Evolutionary conservation across 64 coral and sea anemone genomes (phyloP).

Genomic region (Dendrophyllia cribrosa): DNA sequence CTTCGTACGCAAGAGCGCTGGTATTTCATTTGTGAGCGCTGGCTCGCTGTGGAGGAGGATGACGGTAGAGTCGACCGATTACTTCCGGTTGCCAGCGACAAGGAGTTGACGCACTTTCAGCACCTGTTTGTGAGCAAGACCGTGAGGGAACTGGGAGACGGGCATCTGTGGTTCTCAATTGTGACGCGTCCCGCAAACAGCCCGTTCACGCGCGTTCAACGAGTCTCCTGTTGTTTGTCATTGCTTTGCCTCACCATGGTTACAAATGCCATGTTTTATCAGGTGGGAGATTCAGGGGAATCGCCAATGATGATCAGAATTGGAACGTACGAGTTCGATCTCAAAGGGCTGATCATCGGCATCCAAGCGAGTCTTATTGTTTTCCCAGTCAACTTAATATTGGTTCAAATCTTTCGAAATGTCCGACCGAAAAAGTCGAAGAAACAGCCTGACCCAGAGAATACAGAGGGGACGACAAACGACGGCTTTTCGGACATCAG

Average conservation of each 20-base stretch:
- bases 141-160: conserved; percentile 83
- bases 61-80: conserved; percentile 84
- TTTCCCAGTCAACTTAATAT: conserved; percentile 87
- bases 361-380: conserved; percentile 90
- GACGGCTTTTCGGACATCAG: conserved; percentile 32
- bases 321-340: conserved; percentile 63
- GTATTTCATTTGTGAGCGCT: conserved; percentile 90
- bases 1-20: conserved; percentile 71
- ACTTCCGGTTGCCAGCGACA: conserved; percentile 80
- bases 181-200: conserved; percentile 77
- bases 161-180: conserved; percentile 91
- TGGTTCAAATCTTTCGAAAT: conserved; percentile 93
- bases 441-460: background rate
- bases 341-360: conserved; percentile 74
- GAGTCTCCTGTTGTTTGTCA: conserved; percentile 78
- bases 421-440: conserved; percentile 72
- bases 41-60: conserved; percentile 88
- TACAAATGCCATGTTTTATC: conserved; percentile 90
- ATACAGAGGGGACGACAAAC: background rate
- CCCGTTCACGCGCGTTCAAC: conserved; percentile 81
- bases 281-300: conserved; percentile 37
- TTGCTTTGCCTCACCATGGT: conserved; percentile 93
- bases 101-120: conserved; percentile 84
- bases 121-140: conserved; percentile 91
- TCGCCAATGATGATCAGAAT: conserved; percentile 48